A percentile compares a stretch with the other conserved stretches of the same genome.
These are phyloP conservation scores for Bruchidius siliquastri DNA, from an alignment of 2,888 invertebrate genomes.

Conservation along the genomic window DNA sequence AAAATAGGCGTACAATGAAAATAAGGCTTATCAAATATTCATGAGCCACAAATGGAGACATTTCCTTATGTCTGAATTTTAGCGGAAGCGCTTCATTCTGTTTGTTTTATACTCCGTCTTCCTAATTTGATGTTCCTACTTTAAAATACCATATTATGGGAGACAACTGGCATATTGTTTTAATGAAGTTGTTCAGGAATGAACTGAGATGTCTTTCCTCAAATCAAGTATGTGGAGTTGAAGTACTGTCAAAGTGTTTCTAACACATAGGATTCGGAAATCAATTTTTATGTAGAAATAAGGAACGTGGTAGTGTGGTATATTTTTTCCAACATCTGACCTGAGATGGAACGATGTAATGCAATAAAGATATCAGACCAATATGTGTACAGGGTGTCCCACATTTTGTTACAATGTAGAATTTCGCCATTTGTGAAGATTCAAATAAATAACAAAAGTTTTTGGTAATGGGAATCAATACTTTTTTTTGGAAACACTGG, in stretches of 20 bases:
- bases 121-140: neutral
- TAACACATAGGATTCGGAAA: neutral
- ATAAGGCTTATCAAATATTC: neutral
- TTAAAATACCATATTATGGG: neutral
- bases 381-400: too few species aligned
- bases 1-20: neutral
- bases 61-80: neutral
- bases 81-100: neutral
- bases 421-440: too few species aligned
- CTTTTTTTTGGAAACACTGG: too few species aligned
- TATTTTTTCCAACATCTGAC: too few species aligned
- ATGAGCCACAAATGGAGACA: neutral
- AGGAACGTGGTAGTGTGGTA: too few species aligned
- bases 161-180: neutral
- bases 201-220: neutral
- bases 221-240: neutral
- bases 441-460: too few species aligned
- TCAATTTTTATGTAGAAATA: too few species aligned
- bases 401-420: too few species aligned
- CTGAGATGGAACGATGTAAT: too few species aligned
- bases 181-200: neutral
- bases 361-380: too few species aligned
- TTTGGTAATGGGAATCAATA: too few species aligned
- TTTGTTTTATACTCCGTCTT: neutral
- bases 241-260: neutral